Percentiles rank a stretch among this genome's conserved stretches.
These are phyloP conservation scores for Natrix natrix DNA, from an alignment of 2,797 vertebrate genomes.

Conservation along the genomic window DNA sequence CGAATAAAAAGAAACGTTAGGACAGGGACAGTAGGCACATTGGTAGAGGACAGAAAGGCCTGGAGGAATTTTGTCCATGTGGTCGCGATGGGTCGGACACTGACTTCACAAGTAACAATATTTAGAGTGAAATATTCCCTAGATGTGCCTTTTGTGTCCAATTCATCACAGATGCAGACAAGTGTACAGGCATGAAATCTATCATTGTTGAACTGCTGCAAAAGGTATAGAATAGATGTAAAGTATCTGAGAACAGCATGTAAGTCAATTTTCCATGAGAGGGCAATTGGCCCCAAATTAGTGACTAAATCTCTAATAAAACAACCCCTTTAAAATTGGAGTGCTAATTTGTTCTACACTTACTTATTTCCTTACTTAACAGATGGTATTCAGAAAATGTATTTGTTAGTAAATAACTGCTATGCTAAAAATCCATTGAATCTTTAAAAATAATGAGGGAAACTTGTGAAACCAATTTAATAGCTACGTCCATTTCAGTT, in stretches of 20 bases:
- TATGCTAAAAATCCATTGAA: not conserved
- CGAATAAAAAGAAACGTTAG: too few relatives aligned
- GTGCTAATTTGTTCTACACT: not conserved
- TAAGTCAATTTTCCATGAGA: not conserved
- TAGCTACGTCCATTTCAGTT: not conserved
- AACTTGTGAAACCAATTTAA: not conserved
- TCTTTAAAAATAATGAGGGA: not conserved
- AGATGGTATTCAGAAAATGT: not conserved
- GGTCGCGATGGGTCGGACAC: too few relatives aligned
- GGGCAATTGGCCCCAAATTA: not conserved
- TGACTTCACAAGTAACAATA: too few relatives aligned
- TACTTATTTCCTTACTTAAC: not conserved
- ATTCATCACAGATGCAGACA: not conserved
- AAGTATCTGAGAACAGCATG: not conserved
- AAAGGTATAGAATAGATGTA: not conserved
- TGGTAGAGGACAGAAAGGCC: too few relatives aligned
- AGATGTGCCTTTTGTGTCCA: not conserved
- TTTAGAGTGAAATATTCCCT: not conserved
- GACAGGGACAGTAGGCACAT: too few relatives aligned
- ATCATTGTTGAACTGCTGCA: not conserved
- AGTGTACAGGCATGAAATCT: not conserved
- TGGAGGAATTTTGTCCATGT: too few relatives aligned
- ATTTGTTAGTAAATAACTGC: not conserved
- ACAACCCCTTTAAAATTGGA: not conserved
- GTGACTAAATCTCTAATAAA: not conserved